These are phyloP conservation scores for Ctenomys sociabilis DNA, from an alignment of 2,113 vertebrate species.

Conservation along the genomic window DNA sequence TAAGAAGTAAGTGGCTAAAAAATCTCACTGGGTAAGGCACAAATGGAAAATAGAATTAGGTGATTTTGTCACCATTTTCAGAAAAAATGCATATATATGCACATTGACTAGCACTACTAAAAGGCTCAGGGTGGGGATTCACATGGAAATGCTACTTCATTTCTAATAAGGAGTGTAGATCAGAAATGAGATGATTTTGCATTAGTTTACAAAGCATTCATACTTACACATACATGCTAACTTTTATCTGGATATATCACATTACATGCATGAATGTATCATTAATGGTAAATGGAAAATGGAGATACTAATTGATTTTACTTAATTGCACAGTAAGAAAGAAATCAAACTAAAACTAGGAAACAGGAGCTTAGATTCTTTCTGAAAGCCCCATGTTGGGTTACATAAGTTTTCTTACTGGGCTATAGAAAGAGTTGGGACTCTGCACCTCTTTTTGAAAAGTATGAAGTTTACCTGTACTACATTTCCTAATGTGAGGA, in stretches of 20 bases:
- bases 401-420: not conserved
- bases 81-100: not conserved
- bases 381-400: not conserved
- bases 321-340: constrained; percentile 30
- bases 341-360: constrained; percentile 26
- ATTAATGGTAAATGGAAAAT: constrained; percentile 34
- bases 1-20: constrained; percentile 42
- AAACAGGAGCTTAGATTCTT: not conserved
- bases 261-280: constrained; percentile 42
- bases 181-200: not conserved
- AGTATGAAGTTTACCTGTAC: not conserved
- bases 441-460: not conserved
- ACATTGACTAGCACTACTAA: not conserved
- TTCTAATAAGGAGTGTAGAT: not conserved
- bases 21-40: constrained; percentile 31
- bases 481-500: not conserved
- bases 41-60: constrained; percentile 29
- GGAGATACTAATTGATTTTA: constrained; percentile 57
- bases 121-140: not conserved
- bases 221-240: not conserved
- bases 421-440: not conserved
- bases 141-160: not conserved
- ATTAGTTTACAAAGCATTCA: not conserved
- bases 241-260: constrained; percentile 19
- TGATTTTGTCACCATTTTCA: not conserved